Percentiles rank a stretch among this genome's conserved stretches.
Conservation (phyloP, 2,888 invertebrate species). For the Nomada goodeniana region DNA sequence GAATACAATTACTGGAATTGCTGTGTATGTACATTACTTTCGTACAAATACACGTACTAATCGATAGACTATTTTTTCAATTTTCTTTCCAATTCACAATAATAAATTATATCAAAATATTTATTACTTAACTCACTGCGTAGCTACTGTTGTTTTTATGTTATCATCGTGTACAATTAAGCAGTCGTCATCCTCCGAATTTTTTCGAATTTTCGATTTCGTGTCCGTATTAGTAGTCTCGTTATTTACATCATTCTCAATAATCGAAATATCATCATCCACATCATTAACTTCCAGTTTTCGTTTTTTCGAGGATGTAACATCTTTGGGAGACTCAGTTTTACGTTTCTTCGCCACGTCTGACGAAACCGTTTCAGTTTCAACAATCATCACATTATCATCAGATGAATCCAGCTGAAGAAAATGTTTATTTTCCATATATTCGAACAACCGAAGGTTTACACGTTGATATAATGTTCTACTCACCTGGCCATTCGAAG, state of each 20-base stretch:
- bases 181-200: conserved; percentile 75
- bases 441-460: not conserved
- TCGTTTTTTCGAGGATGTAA: conserved; percentile 74
- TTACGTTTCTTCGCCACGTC: conserved; percentile 79
- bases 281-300: conserved; percentile 67
- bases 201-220: conserved; percentile 49
- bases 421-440: conserved; percentile 14
- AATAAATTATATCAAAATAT: not conserved
- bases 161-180: conserved; percentile 78
- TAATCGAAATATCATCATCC: conserved; percentile 73
- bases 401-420: conserved; percentile 66
- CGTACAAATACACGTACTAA: conserved; percentile 23
- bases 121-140: conserved; percentile 32
- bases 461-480: conserved; percentile 2
- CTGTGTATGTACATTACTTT: conserved; percentile 19
- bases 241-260: conserved; percentile 68
- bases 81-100: not conserved
- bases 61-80: conserved; percentile 5
- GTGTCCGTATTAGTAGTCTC: conserved; percentile 36
- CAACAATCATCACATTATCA: conserved; percentile 70
- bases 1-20: conserved; percentile 29
- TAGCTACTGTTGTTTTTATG: conserved; percentile 42
- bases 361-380: conserved; percentile 63
- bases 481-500: conserved; percentile 80
- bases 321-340: conserved; percentile 62